These are phyloP conservation scores for Falco cherrug DNA, from an alignment of 2,797 vertebrate species.

Conservation along the genomic window DNA sequence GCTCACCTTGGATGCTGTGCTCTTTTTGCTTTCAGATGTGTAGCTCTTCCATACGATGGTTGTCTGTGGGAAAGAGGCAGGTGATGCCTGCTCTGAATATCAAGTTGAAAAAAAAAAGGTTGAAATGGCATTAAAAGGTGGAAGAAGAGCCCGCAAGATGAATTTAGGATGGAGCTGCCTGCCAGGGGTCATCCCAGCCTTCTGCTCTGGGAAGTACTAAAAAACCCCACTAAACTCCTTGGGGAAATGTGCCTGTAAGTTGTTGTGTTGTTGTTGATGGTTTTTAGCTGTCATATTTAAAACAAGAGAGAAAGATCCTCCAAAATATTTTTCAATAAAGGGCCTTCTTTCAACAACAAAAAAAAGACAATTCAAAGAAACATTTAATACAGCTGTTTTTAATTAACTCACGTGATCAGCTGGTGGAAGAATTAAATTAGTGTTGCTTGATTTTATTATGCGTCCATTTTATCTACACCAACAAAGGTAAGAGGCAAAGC, in stretches of 20 bases:
- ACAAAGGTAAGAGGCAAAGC: slow-evolving; percentile 1
- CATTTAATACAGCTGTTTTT: not conserved
- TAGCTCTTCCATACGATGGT: not conserved
- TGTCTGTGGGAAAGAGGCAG: not conserved
- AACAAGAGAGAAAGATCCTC: not conserved
- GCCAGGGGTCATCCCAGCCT: not conserved
- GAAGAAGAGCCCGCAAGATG: not conserved
- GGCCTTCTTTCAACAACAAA: not conserved
- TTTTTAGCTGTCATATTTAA: not conserved
- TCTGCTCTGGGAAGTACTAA: not conserved
- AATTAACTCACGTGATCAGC: not conserved
- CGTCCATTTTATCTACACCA: not conserved
- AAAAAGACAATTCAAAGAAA: slow-evolving; percentile 14
- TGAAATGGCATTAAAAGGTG: not conserved
- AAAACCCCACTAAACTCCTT: not conserved
- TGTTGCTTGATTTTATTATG: not conserved
- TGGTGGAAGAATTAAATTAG: slow-evolving; percentile 61
- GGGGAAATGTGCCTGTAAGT: not conserved
- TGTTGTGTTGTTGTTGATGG: fast-evolving
- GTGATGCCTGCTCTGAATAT: not conserved
- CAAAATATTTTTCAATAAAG: not conserved
- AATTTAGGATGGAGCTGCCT: not conserved
- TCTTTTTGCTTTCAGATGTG: not conserved
- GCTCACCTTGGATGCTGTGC: not conserved
- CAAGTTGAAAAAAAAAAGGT: not conserved